Conservation (phyloP, 2,797 vertebrate genomes). For the Myripristis murdjan region DNA sequence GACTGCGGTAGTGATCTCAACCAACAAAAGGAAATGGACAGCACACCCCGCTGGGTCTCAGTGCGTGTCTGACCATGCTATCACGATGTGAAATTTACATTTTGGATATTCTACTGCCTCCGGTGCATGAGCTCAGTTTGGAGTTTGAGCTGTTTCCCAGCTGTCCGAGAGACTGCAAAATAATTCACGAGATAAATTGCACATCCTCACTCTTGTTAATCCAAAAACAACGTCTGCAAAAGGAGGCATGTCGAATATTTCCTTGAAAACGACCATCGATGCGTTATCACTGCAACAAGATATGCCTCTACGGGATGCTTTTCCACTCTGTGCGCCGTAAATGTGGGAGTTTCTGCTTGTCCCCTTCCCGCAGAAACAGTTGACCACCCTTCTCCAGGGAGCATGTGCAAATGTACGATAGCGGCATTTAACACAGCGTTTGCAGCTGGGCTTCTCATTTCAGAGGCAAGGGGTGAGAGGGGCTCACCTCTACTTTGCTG, state of each 20-base stretch:
- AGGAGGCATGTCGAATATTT: slow-evolving; percentile 13
- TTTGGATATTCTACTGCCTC: background rate
- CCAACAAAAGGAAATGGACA: slow-evolving; percentile 22
- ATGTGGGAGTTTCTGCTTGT: slow-evolving; percentile 47
- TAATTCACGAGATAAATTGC: slow-evolving; percentile 11
- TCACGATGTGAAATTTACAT: slow-evolving; percentile 15
- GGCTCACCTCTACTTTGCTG: slow-evolving; percentile 47
- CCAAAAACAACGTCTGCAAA: slow-evolving; percentile 46
- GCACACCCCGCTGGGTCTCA: slow-evolving; percentile 8
- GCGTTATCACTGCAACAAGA: slow-evolving; percentile 23
- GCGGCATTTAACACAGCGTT: slow-evolving; percentile 46
- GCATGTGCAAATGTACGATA: slow-evolving; percentile 72
- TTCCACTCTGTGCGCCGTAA: slow-evolving; percentile 24
- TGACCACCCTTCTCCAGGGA: slow-evolving; percentile 70
- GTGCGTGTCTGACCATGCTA: background rate
- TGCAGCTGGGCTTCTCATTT: slow-evolving; percentile 74
- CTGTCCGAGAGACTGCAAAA: slow-evolving; percentile 10
- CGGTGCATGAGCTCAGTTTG: slow-evolving; percentile 14
- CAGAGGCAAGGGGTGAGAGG: slow-evolving; percentile 42
- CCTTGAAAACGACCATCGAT: background rate
- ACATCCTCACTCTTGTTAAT: slow-evolving; percentile 12
- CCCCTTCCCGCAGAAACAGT: slow-evolving; percentile 35
- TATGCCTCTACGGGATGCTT: slow-evolving; percentile 8
- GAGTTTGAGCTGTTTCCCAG: slow-evolving; percentile 5
- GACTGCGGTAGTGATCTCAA: slow-evolving; percentile 26